Evolutionary conservation across 2,797 vertebrate genomes (phyloP), one percentile per base, ranked within the genome.

Genomic region (Paedocypris micromegethes): DNA sequence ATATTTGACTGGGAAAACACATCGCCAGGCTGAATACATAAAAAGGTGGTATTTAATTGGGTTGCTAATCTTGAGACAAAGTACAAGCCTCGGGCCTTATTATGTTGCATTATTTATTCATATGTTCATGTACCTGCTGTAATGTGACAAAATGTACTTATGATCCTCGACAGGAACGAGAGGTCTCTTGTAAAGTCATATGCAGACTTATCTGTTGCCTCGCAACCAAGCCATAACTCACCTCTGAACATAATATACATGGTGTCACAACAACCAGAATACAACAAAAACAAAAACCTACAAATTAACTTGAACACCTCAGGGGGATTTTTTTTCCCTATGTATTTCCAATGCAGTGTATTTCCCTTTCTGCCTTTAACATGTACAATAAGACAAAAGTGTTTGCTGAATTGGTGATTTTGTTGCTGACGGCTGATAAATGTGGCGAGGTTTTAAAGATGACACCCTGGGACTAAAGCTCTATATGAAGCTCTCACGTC

Each of bases 381-480:
- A 75, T 77, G 65, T 79, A 67, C 64, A 72, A 72, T 79, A 75
- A 80, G 77, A 82, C 79, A 71, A 83, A 82, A 78, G 77, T 66
- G 80, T 80, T 83, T 87, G 87, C 88, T 88, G 87, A 88, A 85
- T 86, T 85, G 82, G 77, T 61, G 69, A 83, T 89, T 80, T 87
- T 83, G 82, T 85, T 91, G 84, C 86, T 89, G 88, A 89, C 83
- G 85, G 77, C 80, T 86, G 86, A 89, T 88, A 87, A 89, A 89
- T 75, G 67, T 47, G 77, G 74, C 74, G 50, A 81, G 74, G 79
- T 85, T 85, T 85, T 80, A 77, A 81, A 83, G 85, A 87, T 80
- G 86, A 85, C 86, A 84, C 85, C 86, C 84, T 51, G 80, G 85
- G 86, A 86, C 59, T 75, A 73, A 61, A 61, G 69, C 68, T 69